Conservation (phyloP, 2,888 invertebrate genomes). For the Andrena praecox region DNA sequence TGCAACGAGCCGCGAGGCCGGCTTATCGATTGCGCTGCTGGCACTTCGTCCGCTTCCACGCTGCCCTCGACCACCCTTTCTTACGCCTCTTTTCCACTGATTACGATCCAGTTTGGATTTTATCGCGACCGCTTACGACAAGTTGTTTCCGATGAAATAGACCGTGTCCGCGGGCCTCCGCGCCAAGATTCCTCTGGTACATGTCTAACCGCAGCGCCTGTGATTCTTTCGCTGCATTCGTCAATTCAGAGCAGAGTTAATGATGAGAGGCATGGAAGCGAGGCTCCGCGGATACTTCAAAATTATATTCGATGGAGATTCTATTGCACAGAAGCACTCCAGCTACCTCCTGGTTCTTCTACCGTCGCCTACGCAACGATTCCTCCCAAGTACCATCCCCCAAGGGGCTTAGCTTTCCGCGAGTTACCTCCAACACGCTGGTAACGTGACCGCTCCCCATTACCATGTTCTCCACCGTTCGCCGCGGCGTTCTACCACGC, state of each 20-base stretch:
- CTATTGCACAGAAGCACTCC: neutral
- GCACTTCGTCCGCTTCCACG: slow-evolving; percentile 37
- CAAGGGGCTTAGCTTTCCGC: slow-evolving; percentile 2
- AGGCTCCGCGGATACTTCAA: neutral
- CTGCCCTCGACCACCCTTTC: slow-evolving; percentile 22
- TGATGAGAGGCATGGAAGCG: neutral
- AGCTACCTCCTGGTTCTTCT: neutral
- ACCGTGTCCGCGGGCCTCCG: neutral
- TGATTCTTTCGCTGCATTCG: neutral
- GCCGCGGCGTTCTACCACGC: slow-evolving; percentile 77
- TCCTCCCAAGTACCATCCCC: slow-evolving; percentile 4
- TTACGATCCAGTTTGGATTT: slow-evolving; percentile 29
- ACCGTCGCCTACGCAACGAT: slow-evolving; percentile 28
- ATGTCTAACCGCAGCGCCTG: neutral
- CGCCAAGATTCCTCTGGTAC: neutral
- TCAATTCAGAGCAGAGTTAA: too few relatives aligned
- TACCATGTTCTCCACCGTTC: slow-evolving; percentile 65
- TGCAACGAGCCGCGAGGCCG: slow-evolving; percentile 42
- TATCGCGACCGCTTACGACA: slow-evolving; percentile 20
- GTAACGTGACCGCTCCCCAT: slow-evolving; percentile 81
- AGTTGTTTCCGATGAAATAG: neutral
- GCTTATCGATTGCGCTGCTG: slow-evolving; percentile 72
- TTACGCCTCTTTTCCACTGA: slow-evolving; percentile 37
- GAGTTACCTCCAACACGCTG: slow-evolving; percentile 35
- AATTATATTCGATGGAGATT: neutral